phyloP scores from a whole-genome alignment of 2,888 invertebrate genomes.

The Crioceris asparagi region DNA sequence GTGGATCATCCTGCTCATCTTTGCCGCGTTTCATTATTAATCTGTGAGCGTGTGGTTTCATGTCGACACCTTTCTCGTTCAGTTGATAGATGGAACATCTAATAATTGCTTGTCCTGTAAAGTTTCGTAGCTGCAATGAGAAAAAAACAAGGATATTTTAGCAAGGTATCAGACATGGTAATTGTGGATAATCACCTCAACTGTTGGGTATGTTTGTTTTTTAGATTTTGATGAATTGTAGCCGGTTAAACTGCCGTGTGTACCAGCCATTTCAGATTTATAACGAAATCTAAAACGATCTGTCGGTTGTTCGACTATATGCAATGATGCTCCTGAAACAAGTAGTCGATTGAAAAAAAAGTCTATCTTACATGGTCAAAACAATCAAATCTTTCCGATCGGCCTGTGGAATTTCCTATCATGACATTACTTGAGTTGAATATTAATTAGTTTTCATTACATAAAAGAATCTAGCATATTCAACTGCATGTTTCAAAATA shows the following conservation, averaged over 20 bases:
- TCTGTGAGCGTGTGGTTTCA: constrained; percentile 57
- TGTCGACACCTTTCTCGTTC: constrained; percentile 35
- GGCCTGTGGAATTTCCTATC: no score
- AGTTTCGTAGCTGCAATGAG: constrained; percentile 41
- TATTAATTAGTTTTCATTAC: no score
- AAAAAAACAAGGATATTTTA: no score
- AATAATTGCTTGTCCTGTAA: constrained; percentile 49
- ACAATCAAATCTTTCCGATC: no score
- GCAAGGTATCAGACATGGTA: not conserved
- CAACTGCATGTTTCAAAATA: no score
- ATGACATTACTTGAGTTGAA: no score
- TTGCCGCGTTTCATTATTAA: constrained; percentile 48
- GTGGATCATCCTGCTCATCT: constrained; percentile 57
- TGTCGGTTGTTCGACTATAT: constrained; percentile 62
- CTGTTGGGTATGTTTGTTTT: constrained; percentile 61
- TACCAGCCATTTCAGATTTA: constrained; percentile 79
- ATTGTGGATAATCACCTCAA: constrained; percentile 47
- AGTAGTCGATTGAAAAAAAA: no score
- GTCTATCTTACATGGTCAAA: no score
- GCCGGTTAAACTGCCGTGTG: constrained; percentile 69
- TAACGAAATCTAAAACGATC: constrained; percentile 76
- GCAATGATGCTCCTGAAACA: constrained; percentile 40
- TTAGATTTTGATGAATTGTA: constrained; percentile 47
- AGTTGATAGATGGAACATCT: constrained; percentile 61
- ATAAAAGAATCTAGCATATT: no score